Base-by-base conservation (phyloP, 2,113 vertebrate species). In the Tyrannus savana region DNA sequence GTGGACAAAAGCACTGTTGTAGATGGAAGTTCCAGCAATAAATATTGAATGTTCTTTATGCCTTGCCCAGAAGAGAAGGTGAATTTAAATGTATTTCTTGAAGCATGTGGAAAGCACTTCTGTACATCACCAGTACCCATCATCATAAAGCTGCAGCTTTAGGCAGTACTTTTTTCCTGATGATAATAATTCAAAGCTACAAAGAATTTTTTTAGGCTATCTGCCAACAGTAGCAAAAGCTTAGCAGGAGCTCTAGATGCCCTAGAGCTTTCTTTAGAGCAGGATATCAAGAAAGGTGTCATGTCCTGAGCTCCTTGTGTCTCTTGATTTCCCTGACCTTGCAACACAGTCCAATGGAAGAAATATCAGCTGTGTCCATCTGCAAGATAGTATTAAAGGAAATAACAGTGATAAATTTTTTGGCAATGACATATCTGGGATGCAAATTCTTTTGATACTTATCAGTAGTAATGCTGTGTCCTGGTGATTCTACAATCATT, bases 121-220 rank as follows among this genome's bases (percentile, higher is more conserved):
- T 31, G 17, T 50, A 67, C 12, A 46, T 83, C 60, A 81, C 73
- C 52, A 64, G 86, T 49, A 33, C 44, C 19, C 56, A 55, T 44
- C 55, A 84, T 35, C 52, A 81, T 47, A 75, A 89, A 91, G 56
- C 66, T 77, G 68, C 64, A 75, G 91, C 76, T 97, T 91, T 87
- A 95, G 86, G 89, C 76, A 60, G 31, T 68, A 8, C 28, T 89
- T 81, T 74, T 78, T 81, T 84, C 56, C 68, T 95, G 73, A 71
- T 92, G 46, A 78, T 71, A 66, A 39, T 88, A 93, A 92, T 86
- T 90, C 90, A 95, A 93, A 88, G 47, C 16, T 95, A 92, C 92
- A 74, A 55, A 80, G 42, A 75, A 24, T 3, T 73, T 83, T 87
- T 90, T 96, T 63, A 69, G 59, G 28, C 59, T 75, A 9, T 68